A percentile compares a stretch with the other conserved stretches of the same genome.
These are phyloP conservation scores for Limonius californicus DNA, from an alignment of 1,140 invertebrate genomes.

Conservation along the genomic window DNA sequence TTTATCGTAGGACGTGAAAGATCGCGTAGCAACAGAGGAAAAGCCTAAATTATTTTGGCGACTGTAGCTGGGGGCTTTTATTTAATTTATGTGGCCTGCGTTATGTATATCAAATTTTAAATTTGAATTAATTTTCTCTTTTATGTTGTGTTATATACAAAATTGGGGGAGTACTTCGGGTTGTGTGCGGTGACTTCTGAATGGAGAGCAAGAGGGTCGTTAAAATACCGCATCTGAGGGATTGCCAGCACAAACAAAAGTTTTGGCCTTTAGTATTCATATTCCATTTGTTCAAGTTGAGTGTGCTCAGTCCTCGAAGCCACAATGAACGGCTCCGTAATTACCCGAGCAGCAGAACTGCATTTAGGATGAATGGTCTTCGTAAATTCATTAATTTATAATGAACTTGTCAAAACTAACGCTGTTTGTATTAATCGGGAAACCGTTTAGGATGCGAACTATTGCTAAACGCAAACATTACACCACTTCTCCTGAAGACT, in stretches of 20 bases:
- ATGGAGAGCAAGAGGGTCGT: not conserved
- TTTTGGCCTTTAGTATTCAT: conserved; percentile 36
- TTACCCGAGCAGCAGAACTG: not conserved
- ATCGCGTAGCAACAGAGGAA: too few species aligned
- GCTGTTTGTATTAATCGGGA: not conserved
- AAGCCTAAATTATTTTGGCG: too few species aligned
- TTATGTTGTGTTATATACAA: too few species aligned
- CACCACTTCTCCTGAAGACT: not conserved
- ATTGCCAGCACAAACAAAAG: conserved; percentile 26
- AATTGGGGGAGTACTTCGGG: too few species aligned
- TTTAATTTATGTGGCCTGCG: too few species aligned
- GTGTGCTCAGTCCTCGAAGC: not conserved
- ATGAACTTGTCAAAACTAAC: not conserved
- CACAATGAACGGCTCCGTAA: not conserved
- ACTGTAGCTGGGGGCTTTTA: too few species aligned
- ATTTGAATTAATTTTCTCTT: too few species aligned
- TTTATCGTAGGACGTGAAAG: too few species aligned
- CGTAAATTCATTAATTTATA: conserved; percentile 2
- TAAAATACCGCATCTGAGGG: not conserved
- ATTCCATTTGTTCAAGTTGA: conserved; percentile 36
- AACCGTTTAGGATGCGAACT: not conserved
- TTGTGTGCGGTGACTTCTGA: not conserved
- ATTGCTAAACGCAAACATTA: not conserved
- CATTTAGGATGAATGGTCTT: not conserved
- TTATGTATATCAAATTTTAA: too few species aligned